Percentiles rank a stretch among this genome's conserved stretches.
Evolutionary conservation across 2,888 invertebrate species (phyloP).

Genomic region (Capitulum mitella): DNA sequence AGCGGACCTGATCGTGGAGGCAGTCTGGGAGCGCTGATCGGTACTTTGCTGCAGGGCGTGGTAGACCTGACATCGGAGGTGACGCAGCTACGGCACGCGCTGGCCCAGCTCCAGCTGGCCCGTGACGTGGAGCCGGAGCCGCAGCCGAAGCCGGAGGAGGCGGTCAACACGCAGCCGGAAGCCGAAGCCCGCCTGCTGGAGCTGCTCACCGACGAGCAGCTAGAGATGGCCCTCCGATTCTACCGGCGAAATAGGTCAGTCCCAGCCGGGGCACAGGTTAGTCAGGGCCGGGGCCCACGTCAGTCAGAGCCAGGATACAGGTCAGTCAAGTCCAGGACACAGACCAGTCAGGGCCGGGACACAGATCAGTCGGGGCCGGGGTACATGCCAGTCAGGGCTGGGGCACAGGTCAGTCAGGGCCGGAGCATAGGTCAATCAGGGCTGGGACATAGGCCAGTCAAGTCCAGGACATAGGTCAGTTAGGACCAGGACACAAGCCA

Average conservation of each 20-base stretch:
- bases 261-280: too few relatives aligned
- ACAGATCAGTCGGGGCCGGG: background rate
- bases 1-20: too few relatives aligned
- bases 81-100: constrained; percentile 14
- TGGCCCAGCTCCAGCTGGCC: background rate
- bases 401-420: background rate
- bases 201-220: constrained; percentile 2
- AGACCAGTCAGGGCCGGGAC: too few relatives aligned
- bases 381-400: background rate
- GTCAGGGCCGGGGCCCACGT: too few relatives aligned
- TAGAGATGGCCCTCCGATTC: background rate
- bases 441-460: too few relatives aligned
- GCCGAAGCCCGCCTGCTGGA: background rate
- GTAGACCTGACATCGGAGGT: constrained; percentile 12
- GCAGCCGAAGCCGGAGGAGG: background rate
- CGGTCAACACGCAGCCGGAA: background rate
- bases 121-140: background rate
- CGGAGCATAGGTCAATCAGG: too few relatives aligned
- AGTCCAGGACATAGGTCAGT: too few relatives aligned
- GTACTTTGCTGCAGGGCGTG: background rate
- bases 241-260: background rate
- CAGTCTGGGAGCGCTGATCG: too few relatives aligned
- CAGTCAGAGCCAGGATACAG: too few relatives aligned
- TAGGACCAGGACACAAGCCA: too few relatives aligned
- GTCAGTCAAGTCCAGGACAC: too few relatives aligned